A percentile compares a stretch with the other conserved stretches of the same genome.
phyloP scores from a whole-genome alignment of 2,113 vertebrate species.

The Romanogobio albipinnatus region DNA sequence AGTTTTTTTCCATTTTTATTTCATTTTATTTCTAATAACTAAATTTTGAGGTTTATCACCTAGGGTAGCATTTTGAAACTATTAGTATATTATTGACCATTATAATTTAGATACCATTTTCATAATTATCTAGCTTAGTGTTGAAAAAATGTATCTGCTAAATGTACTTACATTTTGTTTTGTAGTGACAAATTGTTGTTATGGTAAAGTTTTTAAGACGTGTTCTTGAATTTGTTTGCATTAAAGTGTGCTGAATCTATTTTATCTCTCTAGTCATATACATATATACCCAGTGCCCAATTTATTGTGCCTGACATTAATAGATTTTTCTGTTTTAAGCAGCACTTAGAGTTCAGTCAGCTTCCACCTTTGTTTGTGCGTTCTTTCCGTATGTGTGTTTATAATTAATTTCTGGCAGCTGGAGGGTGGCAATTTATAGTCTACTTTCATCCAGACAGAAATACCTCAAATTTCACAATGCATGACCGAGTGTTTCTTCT shows the following conservation, averaged over 20 bases:
- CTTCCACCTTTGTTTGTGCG: constrained; percentile 8
- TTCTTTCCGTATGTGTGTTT: constrained; percentile 1
- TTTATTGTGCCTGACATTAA: constrained; percentile 44
- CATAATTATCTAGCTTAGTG: background rate
- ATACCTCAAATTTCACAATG: constrained; percentile 53
- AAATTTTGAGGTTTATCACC: background rate
- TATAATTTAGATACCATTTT: background rate
- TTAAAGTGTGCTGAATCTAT: background rate
- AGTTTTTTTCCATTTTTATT: background rate
- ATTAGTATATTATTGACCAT: background rate
- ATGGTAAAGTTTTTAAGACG: background rate
- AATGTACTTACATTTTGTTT: background rate
- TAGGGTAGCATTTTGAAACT: background rate
- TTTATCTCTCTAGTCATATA: background rate
- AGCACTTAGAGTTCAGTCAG: background rate
- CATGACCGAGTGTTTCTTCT: constrained; percentile 54
- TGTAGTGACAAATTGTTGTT: background rate
- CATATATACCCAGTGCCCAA: background rate
- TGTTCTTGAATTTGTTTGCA: background rate
- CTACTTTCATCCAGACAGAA: constrained; percentile 53
- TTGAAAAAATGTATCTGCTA: background rate
- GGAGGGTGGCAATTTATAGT: constrained; percentile 55
- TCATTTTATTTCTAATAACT: background rate
- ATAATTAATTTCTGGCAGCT: constrained; percentile 53
- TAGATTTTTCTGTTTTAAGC: constrained; percentile 43